Conservation (phyloP, 2,797 vertebrate species). For the Hapalemur alaotrensis region DNA sequence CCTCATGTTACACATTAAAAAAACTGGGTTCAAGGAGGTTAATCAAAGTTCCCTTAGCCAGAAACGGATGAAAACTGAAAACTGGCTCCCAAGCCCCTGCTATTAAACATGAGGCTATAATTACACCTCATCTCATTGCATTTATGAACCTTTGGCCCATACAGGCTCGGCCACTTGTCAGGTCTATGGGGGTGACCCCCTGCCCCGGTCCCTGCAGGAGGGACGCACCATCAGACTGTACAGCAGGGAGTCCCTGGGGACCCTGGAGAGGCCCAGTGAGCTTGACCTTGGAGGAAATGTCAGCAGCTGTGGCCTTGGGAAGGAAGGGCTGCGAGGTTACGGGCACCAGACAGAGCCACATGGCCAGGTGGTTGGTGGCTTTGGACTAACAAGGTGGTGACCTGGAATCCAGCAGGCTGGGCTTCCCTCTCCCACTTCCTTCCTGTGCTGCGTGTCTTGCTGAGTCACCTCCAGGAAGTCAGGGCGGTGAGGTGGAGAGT, state of each 20-base stretch:
- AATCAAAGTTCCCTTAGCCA: neutral
- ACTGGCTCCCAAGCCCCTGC: neutral
- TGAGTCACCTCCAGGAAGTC: slow-evolving; percentile 76
- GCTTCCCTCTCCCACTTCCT: slow-evolving; percentile 79
- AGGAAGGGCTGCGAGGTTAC: slow-evolving; percentile 60
- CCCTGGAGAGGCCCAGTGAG: neutral
- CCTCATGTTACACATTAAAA: neutral
- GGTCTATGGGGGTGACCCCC: neutral
- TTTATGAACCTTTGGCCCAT: neutral
- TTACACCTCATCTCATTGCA: neutral
- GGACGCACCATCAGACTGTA: neutral
- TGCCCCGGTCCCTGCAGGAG: neutral
- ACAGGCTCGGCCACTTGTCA: neutral
- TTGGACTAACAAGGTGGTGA: slow-evolving; percentile 51
- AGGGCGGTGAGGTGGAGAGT: neutral
- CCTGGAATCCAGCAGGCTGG: slow-evolving; percentile 70
- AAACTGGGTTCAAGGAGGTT: neutral
- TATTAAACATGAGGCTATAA: neutral
- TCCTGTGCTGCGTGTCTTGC: slow-evolving; percentile 52
- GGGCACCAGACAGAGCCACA: neutral
- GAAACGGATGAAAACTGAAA: neutral
- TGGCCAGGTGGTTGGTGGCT: slow-evolving; percentile 70
- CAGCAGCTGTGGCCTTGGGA: slow-evolving; percentile 52
- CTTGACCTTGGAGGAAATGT: slow-evolving; percentile 44
- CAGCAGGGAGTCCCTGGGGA: neutral